Conservation (phyloP, 1,140 invertebrate species). For the Oedothorax gibbosus region DNA sequence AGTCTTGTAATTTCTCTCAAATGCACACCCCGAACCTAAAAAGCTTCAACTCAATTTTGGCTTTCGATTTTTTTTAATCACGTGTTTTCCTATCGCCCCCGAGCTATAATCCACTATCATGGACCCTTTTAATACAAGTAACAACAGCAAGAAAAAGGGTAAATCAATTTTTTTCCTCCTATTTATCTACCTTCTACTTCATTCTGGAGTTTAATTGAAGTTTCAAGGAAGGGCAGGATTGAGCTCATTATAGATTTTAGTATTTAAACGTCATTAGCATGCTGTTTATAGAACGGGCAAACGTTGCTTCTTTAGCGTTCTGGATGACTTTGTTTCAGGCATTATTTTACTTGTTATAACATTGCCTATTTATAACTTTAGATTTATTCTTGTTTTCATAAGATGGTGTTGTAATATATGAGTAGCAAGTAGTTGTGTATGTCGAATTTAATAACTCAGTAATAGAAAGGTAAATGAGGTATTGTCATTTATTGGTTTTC, state of each 20-base stretch:
- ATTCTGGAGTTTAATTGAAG: conserved; percentile 48
- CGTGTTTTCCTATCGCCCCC: neutral
- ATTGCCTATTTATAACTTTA: too few species aligned
- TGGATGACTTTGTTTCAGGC: conserved; percentile 41
- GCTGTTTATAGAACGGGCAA: neutral
- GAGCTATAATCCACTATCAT: neutral
- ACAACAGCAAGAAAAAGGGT: conserved; percentile 1
- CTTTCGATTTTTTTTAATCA: too few species aligned
- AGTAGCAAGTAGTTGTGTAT: too few species aligned
- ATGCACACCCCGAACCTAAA: too few species aligned
- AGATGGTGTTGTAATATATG: too few species aligned
- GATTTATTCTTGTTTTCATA: too few species aligned
- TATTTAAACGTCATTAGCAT: conserved; percentile 54
- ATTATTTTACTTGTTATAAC: too few species aligned
- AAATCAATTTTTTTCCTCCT: conserved; percentile 40
- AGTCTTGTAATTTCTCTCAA: too few species aligned
- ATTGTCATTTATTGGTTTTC: too few species aligned
- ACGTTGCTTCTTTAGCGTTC: neutral
- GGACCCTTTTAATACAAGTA: conserved; percentile 20
- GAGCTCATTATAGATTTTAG: conserved; percentile 51
- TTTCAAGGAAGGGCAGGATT: conserved; percentile 28
- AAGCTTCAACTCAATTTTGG: too few species aligned
- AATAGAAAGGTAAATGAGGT: too few species aligned
- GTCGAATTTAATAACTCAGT: too few species aligned
- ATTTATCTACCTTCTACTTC: conserved; percentile 21